phyloP scores from a whole-genome alignment of 2,797 vertebrate genomes.

The Botia kubotai region DNA sequence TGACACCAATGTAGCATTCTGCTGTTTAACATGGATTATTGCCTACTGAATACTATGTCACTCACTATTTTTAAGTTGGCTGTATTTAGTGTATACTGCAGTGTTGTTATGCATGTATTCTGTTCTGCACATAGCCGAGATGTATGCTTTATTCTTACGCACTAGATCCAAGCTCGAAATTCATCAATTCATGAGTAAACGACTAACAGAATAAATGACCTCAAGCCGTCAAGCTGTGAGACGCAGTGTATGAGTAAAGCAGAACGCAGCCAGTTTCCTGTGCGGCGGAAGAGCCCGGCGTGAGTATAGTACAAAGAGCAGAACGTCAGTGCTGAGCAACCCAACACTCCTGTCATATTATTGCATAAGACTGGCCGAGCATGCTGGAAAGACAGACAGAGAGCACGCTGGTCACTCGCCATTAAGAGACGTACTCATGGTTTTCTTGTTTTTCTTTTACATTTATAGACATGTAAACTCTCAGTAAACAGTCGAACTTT shows the following conservation, averaged over 20 bases:
- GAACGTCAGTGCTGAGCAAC: constrained; percentile 19
- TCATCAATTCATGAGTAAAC: constrained; percentile 32
- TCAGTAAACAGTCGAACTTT: too few species aligned
- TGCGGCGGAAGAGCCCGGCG: constrained; percentile 8
- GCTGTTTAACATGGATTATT: not conserved
- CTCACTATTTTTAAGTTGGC: too few species aligned
- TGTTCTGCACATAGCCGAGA: not conserved
- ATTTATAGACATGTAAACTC: too few species aligned
- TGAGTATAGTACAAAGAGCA: constrained; percentile 28
- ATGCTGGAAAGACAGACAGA: constrained; percentile 17
- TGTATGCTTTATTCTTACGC: not conserved
- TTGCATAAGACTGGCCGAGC: constrained; percentile 51
- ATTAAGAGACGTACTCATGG: not conserved
- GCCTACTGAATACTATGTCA: not conserved
- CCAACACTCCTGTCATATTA: constrained; percentile 41
- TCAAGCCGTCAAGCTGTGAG: constrained; percentile 39
- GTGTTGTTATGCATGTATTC: not conserved
- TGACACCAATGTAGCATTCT: not conserved
- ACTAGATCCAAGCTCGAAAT: constrained; percentile 6
- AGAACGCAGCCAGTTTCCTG: constrained; percentile 36
- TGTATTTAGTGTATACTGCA: not conserved
- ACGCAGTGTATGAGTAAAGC: constrained; percentile 16
- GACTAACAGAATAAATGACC: constrained; percentile 25
- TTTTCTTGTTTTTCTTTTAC: not conserved
- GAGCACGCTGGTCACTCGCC: not conserved